A percentile compares a stretch with the other conserved stretches of the same genome.
Conservation (phyloP, 2,797 vertebrate genomes). For the Sebastolobus altivelis region DNA sequence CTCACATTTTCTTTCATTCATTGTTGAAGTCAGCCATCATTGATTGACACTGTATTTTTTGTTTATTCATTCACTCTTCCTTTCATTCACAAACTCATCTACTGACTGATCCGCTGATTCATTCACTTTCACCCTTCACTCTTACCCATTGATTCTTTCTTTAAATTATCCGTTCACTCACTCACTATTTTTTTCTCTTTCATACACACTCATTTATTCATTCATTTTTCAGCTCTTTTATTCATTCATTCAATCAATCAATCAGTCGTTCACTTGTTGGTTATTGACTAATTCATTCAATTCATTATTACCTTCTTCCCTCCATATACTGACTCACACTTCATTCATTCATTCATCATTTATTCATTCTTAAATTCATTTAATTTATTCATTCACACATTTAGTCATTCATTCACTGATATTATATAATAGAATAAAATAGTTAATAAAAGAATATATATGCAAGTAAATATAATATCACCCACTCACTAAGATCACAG, state of each 20-base stretch:
- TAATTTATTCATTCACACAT: background rate
- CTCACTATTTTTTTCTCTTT: conserved; percentile 5
- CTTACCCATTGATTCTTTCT: conserved; percentile 13
- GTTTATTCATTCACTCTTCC: conserved; percentile 23
- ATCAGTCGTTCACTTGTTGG: background rate
- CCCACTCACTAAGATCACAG: background rate
- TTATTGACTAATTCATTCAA: background rate
- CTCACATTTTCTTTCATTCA: background rate
- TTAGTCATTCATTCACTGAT: background rate
- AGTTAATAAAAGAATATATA: too few relatives aligned
- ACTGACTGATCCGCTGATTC: background rate
- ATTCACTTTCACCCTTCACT: background rate
- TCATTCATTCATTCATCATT: background rate
- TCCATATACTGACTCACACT: background rate
- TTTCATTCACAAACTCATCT: conserved; percentile 26
- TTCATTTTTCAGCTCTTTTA: background rate
- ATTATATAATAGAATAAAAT: too few relatives aligned
- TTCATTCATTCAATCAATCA: background rate
- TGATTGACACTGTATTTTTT: background rate
- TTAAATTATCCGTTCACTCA: conserved; percentile 5
- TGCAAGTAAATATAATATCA: too few relatives aligned
- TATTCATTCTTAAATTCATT: background rate
- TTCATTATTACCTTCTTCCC: conserved; percentile 1
- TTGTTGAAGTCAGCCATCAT: background rate
- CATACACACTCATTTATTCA: background rate